Conservation (phyloP, 2,888 invertebrate genomes). For the Platypus cylindrus region DNA sequence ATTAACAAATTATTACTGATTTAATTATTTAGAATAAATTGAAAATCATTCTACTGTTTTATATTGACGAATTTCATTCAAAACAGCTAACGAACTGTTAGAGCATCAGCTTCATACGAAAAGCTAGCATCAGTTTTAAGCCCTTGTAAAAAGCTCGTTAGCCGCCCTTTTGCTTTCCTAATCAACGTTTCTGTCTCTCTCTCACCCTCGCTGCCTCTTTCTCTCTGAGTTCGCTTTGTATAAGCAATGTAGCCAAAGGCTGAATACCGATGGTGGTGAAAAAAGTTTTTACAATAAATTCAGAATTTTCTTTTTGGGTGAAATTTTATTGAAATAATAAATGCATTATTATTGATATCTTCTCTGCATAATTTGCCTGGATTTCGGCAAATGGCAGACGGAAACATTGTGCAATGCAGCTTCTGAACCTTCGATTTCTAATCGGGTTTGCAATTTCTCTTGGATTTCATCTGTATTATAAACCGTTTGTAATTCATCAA, state of each 20-base stretch:
- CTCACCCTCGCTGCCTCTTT: too few species aligned
- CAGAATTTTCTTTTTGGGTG: too few species aligned
- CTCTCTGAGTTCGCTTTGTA: too few species aligned
- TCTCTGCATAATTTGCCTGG: conserved; percentile 39
- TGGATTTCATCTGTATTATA: conserved; percentile 30
- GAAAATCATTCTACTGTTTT: conserved; percentile 10
- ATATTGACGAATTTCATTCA: conserved; percentile 15
- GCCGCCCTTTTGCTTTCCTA: conserved; percentile 15
- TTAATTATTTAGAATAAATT: too few species aligned
- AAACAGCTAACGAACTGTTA: conserved; percentile 16
- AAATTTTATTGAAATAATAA: not conserved
- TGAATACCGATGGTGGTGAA: conserved; percentile 14
- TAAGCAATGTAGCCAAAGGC: conserved; percentile 11
- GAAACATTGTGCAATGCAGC: conserved; percentile 40
- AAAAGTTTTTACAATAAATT: too few species aligned
- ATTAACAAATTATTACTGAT: too few species aligned
- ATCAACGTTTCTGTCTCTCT: conserved; percentile 5
- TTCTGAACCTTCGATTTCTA: conserved; percentile 29
- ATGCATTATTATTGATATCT: conserved; percentile 33
- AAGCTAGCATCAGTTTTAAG: too few species aligned
- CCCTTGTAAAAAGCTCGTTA: conserved; percentile 23
- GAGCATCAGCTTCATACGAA: conserved; percentile 13
- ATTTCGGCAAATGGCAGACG: conserved; percentile 39
- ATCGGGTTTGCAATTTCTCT: conserved; percentile 26
- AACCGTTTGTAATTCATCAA: conserved; percentile 34